A percentile compares a stretch with the other conserved stretches of the same genome.
phyloP scores from a whole-genome alignment of 2,888 invertebrate genomes.

The Drosophila affinis region DNA sequence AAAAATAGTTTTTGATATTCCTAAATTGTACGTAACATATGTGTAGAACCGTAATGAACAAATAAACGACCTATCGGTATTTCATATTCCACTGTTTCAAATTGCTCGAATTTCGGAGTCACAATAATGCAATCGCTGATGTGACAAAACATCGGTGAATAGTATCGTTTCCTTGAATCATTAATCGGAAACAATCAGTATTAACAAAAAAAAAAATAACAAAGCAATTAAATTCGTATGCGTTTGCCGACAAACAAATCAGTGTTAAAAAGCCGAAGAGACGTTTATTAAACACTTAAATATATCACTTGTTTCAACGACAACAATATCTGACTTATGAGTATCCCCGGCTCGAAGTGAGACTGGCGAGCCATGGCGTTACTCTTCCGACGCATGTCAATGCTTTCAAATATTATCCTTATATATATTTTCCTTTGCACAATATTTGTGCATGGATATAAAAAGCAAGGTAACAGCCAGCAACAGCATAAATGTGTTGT shows the following conservation, averaged over 20 bases:
- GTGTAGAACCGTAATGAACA: too few relatives aligned
- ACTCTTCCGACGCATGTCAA: constrained; percentile 43
- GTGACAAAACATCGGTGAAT: not conserved
- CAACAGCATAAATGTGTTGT: not conserved
- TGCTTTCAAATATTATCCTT: constrained; percentile 37
- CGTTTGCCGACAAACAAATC: constrained; percentile 32
- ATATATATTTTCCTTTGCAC: constrained; percentile 26
- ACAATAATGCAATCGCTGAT: not conserved
- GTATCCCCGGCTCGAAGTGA: constrained; percentile 46
- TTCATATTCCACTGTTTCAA: not conserved
- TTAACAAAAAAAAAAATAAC: constrained; percentile 39
- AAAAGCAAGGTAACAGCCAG: constrained; percentile 45
- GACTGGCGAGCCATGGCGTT: constrained; percentile 50
- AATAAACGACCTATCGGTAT: too few relatives aligned
- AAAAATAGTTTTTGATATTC: too few relatives aligned
- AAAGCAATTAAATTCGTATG: constrained; percentile 33
- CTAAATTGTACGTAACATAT: too few relatives aligned
- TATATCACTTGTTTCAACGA: constrained; percentile 18
- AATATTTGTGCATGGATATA: constrained; percentile 54
- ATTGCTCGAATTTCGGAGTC: not conserved
- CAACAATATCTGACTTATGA: constrained; percentile 36
- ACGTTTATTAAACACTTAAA: constrained; percentile 9
- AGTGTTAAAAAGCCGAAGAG: constrained; percentile 13
- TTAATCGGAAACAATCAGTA: constrained; percentile 15
- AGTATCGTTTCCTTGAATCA: not conserved